These are phyloP conservation scores for Cynocephalus volans DNA, from an alignment of 2,113 vertebrate species.

Conservation along the genomic window DNA sequence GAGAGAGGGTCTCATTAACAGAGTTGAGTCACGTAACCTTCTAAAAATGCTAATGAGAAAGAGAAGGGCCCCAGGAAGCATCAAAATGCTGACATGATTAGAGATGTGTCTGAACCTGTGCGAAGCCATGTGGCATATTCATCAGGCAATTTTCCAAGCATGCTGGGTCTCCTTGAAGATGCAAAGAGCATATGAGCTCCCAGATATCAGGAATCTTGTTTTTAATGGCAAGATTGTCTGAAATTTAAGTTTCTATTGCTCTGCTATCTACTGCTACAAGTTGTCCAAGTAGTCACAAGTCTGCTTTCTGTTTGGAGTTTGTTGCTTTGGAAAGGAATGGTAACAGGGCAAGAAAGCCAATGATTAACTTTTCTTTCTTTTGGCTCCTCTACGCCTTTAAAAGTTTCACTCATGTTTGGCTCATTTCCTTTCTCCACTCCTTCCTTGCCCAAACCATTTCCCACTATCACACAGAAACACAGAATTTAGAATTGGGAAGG, in stretches of 20 bases:
- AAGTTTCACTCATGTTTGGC: not conserved
- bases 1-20: not conserved
- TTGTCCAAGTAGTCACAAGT: not conserved
- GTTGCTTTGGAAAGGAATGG: not conserved
- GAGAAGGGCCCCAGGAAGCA: slow-evolving; percentile 75
- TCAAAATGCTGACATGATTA: slow-evolving; percentile 64
- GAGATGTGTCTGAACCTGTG: slow-evolving; percentile 23
- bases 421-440: not conserved
- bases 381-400: not conserved
- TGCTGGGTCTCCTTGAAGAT: slow-evolving; percentile 75
- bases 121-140: slow-evolving; percentile 24
- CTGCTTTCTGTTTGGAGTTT: not conserved
- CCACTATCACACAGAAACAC: not conserved
- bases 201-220: not conserved
- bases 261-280: not conserved
- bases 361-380: not conserved
- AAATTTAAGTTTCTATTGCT: not conserved
- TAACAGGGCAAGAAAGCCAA: not conserved
- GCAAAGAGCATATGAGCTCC: not conserved
- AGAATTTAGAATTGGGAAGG: not conserved
- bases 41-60: slow-evolving; percentile 79
- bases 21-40: slow-evolving; percentile 65
- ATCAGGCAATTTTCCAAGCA: slow-evolving; percentile 61
- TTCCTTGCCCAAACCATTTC: not conserved
- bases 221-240: not conserved